Evolutionary conservation across 2,113 vertebrate species (phyloP), one percentile per base, ranked within the genome.

Genomic region (Centropus bengalensis): DNA sequence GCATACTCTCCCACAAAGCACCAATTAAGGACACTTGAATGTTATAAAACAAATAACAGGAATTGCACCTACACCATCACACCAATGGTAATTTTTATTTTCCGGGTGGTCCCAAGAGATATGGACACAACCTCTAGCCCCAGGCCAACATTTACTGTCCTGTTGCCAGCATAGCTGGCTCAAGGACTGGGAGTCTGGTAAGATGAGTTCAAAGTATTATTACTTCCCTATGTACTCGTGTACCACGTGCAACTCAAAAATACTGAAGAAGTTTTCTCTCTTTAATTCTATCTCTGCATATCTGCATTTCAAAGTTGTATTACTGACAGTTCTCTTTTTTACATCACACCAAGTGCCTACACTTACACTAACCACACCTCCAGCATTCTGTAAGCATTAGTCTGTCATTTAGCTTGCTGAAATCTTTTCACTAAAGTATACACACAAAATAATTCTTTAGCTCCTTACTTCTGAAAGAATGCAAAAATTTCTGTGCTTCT

Each of bases 1-100:
- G 0, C 0, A 0, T 67, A 42, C n/a, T 66, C 38, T 47, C 13
- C 18, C 18, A 9, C 3, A 49, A 91, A 75, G 5, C 12, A 9
- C 18, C 15, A 8, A 30, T 38, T 26, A 47, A 52, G 33, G 20
- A 19, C 30, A 44, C 28, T 5, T 5, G 12, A 63, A 74, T 10
- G 17, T 42, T 79, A 79, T 26, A 9, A 59, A 88, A 27, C 7
- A 81, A 66, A 66, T 14, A 84, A 44, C 23, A 49, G 30, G 26
- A 71, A 73, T 30, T 64, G 51, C 18, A 40, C 13, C 33, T 33
- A 47, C 32, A 55, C 15, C 7, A 14, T 56, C 52, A 33, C 45
- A 86, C 5, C 24, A 54, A 52, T 1, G 13, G 8, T 33, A 17
- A 17, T 44, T 82, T 89, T 89, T 21, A 36, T 73, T 79, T 87